phyloP scores from a whole-genome alignment of 2,113 vertebrate species.

The Pogonocichla stellata region DNA sequence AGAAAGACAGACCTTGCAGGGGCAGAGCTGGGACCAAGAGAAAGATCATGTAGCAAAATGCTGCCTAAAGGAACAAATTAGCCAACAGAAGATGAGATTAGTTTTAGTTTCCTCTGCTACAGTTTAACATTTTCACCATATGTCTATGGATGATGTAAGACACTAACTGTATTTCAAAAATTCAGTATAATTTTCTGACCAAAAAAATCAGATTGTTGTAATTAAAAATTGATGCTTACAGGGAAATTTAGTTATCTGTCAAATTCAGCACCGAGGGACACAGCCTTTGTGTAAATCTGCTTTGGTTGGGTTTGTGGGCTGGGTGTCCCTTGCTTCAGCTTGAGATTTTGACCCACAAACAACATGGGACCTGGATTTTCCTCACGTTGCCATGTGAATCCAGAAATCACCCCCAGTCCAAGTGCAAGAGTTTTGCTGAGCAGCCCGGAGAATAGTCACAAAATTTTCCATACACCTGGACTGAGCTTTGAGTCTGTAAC shows the following conservation, averaged over 20 bases:
- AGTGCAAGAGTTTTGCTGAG: constrained; percentile 15
- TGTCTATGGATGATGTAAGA: neutral
- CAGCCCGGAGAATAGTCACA: constrained; percentile 6
- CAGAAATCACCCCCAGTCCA: constrained; percentile 14
- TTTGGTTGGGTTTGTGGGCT: neutral
- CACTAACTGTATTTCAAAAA: neutral
- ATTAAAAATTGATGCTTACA: neutral
- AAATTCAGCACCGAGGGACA: neutral
- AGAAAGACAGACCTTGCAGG: neutral
- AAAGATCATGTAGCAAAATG: constrained; percentile 1
- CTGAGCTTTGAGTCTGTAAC: constrained; percentile 36
- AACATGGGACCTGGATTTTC: neutral
- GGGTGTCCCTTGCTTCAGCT: neutral
- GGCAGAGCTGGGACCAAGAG: neutral
- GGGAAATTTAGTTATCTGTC: neutral
- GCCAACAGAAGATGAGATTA: neutral
- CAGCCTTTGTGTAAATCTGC: neutral
- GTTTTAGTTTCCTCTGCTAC: neutral
- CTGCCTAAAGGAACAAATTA: constrained; percentile 4
- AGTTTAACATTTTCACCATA: neutral
- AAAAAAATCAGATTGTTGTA: neutral
- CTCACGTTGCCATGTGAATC: constrained; percentile 21
- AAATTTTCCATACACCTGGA: constrained; percentile 69
- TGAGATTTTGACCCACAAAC: neutral
- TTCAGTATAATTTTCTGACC: neutral